A percentile compares a stretch with the other conserved stretches of the same genome.
phyloP scores from a whole-genome alignment of 2,888 invertebrate genomes.

The Magallana nippona region DNA sequence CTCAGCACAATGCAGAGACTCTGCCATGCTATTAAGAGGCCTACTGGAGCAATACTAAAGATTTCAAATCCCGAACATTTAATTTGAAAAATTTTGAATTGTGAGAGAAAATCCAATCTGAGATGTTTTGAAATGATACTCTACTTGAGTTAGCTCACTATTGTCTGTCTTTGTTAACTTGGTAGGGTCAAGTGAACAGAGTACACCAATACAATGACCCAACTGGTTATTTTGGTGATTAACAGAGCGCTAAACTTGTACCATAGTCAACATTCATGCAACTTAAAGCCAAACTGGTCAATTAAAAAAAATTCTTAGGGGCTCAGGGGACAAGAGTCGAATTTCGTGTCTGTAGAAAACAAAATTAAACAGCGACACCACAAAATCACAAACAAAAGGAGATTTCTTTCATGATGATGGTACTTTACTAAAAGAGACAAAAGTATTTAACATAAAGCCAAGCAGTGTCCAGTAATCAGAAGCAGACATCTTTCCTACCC shows the following conservation, averaged over 20 bases:
- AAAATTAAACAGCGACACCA: too few species aligned
- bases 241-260: neutral
- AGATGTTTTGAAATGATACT: slow-evolving; percentile 21
- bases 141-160: neutral
- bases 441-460: neutral
- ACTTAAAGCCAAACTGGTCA: too few species aligned
- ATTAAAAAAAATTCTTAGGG: too few species aligned
- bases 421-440: neutral
- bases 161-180: neutral
- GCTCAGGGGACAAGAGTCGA: too few species aligned
- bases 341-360: too few species aligned
- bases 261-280: neutral
- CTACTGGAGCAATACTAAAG: slow-evolving; percentile 19
- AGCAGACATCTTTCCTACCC: slow-evolving; percentile 19
- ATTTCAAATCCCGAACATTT: slow-evolving; percentile 22
- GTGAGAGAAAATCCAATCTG: slow-evolving; percentile 25
- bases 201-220: neutral
- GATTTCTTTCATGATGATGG: neutral
- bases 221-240: neutral
- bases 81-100: slow-evolving; percentile 3
- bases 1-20: slow-evolving; percentile 19
- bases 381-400: too few species aligned
- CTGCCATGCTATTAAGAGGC: slow-evolving; percentile 21
- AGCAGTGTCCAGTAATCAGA: neutral
- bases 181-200: neutral